Evolutionary conservation across 2,888 invertebrate species (phyloP), one percentile per base, ranked within the genome.

Genomic region (Eupithecia dodoneata): DNA sequence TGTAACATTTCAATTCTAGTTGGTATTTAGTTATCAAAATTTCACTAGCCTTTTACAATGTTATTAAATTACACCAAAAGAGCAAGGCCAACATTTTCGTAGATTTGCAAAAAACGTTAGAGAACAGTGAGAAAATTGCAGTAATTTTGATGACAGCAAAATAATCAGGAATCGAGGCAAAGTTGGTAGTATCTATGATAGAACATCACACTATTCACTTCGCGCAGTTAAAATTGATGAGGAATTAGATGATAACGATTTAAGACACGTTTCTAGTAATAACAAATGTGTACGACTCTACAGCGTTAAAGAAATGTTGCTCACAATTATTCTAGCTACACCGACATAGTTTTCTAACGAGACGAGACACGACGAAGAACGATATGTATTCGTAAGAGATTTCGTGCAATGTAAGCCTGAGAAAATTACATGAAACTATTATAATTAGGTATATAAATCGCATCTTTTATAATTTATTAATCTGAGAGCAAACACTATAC

Each of bases 41-140:
- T 93, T 95, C 95, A 95, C 95, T 95, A 95, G 95, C 95, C 95
- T 95, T 95, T 93, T 92, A 92, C 87, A 92, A 91, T 92, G 90
- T 92, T 90, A 92, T 88, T 90, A 91, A 89, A 89, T 87, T 91
- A 93, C 89, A 92, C 88, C 87, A 91, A 90, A 91, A 92, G 91
- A 92, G 91, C 91, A 94, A 94, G 92, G 92, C 92, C 91, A 92
- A 92, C 84, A 85, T 88, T 88, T 90, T 89, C 89, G 87, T 90
- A 88, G 87, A 87, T 85, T 86, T 85, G 85, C 86, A 87, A 89
- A 85, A 86, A 83, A 84, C 84, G 83, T 84, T 78, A 84, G 83
- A 84, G 80, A 84, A 84, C 71, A 67, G 79, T 81, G 85, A 80
- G 85, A 85, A 85, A 80, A 87, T 87, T 87, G 84, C 80, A 74